phyloP scores from a whole-genome alignment of 2,888 invertebrate genomes.

The Volucella bombylans region DNA sequence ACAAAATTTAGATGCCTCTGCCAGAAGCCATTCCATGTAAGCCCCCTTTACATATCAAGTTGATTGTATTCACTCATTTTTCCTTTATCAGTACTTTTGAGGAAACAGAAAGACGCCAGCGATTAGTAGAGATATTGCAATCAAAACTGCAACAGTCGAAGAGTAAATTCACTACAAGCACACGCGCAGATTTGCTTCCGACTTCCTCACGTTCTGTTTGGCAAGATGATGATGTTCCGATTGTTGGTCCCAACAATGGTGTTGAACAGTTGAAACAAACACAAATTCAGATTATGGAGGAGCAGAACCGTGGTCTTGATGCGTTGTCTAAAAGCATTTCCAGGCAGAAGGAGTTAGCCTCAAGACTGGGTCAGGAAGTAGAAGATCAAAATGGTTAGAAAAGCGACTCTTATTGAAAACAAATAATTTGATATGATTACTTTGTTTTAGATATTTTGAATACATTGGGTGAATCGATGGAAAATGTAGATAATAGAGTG shows the following conservation, averaged over 20 bases:
- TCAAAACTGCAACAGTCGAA: conserved; percentile 85
- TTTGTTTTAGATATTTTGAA: conserved; percentile 87
- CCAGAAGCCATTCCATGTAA: conserved; percentile 79
- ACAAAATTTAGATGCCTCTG: conserved; percentile 84
- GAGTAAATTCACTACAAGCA: conserved; percentile 77
- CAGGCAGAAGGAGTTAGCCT: conserved; percentile 89
- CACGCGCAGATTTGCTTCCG: conserved; percentile 70
- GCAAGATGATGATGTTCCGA: conserved; percentile 81
- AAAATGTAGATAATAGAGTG: conserved; percentile 87
- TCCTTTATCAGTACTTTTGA: conserved; percentile 83
- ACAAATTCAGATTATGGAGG: conserved; percentile 86
- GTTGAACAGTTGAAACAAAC: conserved; percentile 83
- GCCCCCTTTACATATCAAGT: conserved; percentile 65
- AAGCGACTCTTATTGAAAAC: neutral
- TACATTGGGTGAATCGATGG: conserved; percentile 88
- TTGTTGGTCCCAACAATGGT: conserved; percentile 81
- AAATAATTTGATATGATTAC: neutral
- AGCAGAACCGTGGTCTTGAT: conserved; percentile 90
- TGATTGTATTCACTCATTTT: neutral
- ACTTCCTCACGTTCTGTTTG: conserved; percentile 73
- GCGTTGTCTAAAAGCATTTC: conserved; percentile 88
- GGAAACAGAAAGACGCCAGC: conserved; percentile 85
- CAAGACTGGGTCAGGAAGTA: conserved; percentile 89
- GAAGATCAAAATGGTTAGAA: conserved; percentile 89
- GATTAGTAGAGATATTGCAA: conserved; percentile 85